These are phyloP conservation scores for Colinus virginianus DNA, from an alignment of 2,113 vertebrate species.

Conservation along the genomic window DNA sequence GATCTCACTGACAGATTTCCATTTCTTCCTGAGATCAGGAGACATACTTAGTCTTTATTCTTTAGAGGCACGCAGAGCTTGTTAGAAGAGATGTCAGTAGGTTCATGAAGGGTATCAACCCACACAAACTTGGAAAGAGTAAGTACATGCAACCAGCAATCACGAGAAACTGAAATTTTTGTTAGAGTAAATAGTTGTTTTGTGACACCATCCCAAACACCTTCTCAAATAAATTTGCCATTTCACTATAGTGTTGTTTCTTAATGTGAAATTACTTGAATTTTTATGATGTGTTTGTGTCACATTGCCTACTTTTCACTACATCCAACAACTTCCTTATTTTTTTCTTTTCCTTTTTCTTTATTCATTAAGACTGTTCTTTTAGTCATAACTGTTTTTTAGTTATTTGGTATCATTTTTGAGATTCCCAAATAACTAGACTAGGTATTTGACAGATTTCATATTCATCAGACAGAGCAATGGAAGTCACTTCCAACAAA, in stretches of 20 bases:
- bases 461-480: not conserved
- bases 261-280: not conserved
- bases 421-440: not conserved
- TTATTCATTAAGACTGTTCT: not conserved
- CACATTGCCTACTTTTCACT: rapidly evolving
- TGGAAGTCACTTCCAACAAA: not conserved
- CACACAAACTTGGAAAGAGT: not conserved
- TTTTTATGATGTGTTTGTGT: not conserved
- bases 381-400: not conserved
- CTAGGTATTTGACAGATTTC: not conserved
- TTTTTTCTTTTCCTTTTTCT: not conserved
- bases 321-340: not conserved
- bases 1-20: not conserved
- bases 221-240: not conserved
- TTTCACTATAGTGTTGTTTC: not conserved
- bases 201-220: not conserved
- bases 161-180: not conserved
- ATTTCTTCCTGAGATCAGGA: not conserved
- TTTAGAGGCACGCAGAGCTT: too few relatives aligned
- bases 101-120: rapidly evolving
- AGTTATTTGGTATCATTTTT: not conserved
- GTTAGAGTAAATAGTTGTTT: not conserved
- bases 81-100: not conserved
- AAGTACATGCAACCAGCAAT: not conserved
- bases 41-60: too few relatives aligned